phyloP scores from a whole-genome alignment of 2,113 vertebrate species.

The Oceanites oceanicus region DNA sequence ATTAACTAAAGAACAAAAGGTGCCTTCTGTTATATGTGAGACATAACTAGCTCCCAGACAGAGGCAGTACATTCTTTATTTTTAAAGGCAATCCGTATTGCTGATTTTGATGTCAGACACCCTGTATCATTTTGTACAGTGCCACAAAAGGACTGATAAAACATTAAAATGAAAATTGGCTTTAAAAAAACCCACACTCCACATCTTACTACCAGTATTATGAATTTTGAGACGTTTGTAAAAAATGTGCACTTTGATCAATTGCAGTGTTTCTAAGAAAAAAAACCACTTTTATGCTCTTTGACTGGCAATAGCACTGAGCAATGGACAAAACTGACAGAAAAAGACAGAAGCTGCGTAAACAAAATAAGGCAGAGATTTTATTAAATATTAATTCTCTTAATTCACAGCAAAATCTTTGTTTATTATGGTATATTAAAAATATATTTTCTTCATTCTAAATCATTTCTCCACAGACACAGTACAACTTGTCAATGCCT shows the following conservation, averaged over 20 bases:
- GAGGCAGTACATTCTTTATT: constrained; percentile 52
- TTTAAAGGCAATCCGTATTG: constrained; percentile 48
- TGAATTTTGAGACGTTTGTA: constrained; percentile 61
- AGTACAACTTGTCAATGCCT: constrained; percentile 42
- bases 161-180: constrained; percentile 57
- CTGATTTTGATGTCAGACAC: constrained; percentile 63
- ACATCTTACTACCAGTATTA: constrained; percentile 33
- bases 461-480: constrained; percentile 51
- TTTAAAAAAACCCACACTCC: background rate
- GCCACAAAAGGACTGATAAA: constrained; percentile 46
- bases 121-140: constrained; percentile 47
- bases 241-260: constrained; percentile 51
- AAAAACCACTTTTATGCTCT: constrained; percentile 42
- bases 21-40: constrained; percentile 65
- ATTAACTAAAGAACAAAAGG: constrained; percentile 79
- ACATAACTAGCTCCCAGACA: constrained; percentile 59
- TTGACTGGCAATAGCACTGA: constrained; percentile 47
- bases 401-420: constrained; percentile 46
- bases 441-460: constrained; percentile 59
- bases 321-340: constrained; percentile 38
- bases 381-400: constrained; percentile 67
- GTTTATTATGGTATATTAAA: constrained; percentile 58
- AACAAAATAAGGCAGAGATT: constrained; percentile 58
- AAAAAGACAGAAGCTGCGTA: constrained; percentile 13
- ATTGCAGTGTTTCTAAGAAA: constrained; percentile 36